Percentiles rank a stretch among this genome's conserved stretches.
These are phyloP conservation scores for Megaptera novaeangliae DNA, from an alignment of 2,113 vertebrate genomes.

Conservation along the genomic window DNA sequence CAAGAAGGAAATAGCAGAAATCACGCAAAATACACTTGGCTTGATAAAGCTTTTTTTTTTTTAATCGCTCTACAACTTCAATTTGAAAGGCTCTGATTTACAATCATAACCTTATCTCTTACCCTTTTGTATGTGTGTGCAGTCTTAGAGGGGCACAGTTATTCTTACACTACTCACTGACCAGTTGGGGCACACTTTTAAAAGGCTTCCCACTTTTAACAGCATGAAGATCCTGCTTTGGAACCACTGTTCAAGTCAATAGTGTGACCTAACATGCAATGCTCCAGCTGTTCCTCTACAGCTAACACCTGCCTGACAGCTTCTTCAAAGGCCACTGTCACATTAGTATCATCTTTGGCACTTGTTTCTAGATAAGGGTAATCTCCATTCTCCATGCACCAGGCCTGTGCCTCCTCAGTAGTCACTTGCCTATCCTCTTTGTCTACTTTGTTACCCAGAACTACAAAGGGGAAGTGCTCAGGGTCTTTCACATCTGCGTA, in stretches of 20 bases:
- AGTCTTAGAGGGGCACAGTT: slow-evolving; percentile 45
- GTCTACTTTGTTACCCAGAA: slow-evolving; percentile 97
- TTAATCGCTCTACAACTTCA: slow-evolving; percentile 47
- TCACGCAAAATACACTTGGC: slow-evolving; percentile 62
- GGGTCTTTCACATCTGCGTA: slow-evolving; percentile 95
- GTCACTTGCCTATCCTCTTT: slow-evolving; percentile 90
- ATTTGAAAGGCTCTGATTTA: slow-evolving; percentile 59
- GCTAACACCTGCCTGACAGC: slow-evolving; percentile 94
- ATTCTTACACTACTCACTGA: neutral
- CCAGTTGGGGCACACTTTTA: neutral
- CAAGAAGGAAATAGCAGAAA: slow-evolving; percentile 72
- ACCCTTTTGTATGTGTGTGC: slow-evolving; percentile 45
- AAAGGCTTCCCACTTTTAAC: slow-evolving; percentile 78
- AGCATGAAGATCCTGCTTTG: slow-evolving; percentile 88
- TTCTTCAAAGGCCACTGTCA: slow-evolving; percentile 94
- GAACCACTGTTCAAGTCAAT: slow-evolving; percentile 92
- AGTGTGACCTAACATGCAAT: slow-evolving; percentile 90
- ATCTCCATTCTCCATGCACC: slow-evolving; percentile 93
- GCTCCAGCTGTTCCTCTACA: slow-evolving; percentile 93
- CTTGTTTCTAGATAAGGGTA: slow-evolving; percentile 98
- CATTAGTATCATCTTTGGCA: slow-evolving; percentile 97
- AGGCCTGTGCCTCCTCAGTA: slow-evolving; percentile 90
- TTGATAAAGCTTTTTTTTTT: slow-evolving; percentile 58
- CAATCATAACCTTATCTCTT: slow-evolving; percentile 56
- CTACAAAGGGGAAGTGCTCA: slow-evolving; percentile 94